Conservation (phyloP, 2,113 vertebrate genomes). For the Lagopus leucura region DNA sequence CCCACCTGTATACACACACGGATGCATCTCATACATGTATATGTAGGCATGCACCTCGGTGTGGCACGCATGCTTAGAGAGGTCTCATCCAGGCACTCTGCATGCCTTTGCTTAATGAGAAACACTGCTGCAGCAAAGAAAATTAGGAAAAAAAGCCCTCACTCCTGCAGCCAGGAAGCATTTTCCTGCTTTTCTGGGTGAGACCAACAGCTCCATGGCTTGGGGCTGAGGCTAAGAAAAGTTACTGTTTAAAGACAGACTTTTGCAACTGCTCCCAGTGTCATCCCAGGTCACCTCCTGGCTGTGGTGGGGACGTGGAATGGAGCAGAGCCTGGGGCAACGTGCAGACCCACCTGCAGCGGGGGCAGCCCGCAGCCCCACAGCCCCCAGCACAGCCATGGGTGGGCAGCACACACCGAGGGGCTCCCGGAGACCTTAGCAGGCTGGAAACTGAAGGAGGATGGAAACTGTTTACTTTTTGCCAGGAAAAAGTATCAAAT, state of each 20-base stretch:
- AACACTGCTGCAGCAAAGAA: not conserved
- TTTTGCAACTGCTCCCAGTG: conserved; percentile 47
- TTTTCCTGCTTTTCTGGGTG: not conserved
- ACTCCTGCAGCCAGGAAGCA: not conserved
- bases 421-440: not conserved
- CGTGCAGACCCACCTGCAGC: not conserved
- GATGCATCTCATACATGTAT: not conserved
- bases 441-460: conserved; percentile 44
- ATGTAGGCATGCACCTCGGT: not conserved
- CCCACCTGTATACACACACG: not conserved
- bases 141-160: not conserved
- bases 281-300: conserved; percentile 2
- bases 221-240: not conserved
- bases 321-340: not conserved
- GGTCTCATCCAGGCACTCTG: not conserved
- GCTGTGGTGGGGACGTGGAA: not conserved
- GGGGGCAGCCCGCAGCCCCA: not conserved
- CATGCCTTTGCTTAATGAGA: not conserved
- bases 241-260: conserved; percentile 31
- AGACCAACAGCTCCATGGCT: not conserved
- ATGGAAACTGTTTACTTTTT: conserved; percentile 54
- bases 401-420: not conserved
- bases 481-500: conserved; percentile 70
- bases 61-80: accelerated
- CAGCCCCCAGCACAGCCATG: too few relatives aligned